Conservation (phyloP, 2,797 vertebrate species). For the Holocentrus rufus region DNA sequence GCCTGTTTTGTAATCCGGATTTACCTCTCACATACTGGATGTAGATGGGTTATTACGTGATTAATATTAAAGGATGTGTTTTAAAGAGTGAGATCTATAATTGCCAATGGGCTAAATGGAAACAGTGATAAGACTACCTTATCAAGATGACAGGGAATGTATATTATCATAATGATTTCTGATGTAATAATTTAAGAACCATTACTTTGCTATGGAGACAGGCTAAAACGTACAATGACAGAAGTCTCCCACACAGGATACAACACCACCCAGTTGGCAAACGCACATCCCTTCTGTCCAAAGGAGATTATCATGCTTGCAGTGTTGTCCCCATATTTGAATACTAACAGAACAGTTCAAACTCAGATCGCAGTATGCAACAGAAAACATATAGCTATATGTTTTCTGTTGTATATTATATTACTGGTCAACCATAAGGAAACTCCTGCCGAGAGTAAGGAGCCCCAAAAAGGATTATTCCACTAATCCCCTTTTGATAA, state of each 20-base stretch:
- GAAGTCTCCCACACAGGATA: background rate
- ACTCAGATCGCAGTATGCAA: background rate
- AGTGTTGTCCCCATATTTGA: too few relatives aligned
- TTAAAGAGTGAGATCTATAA: background rate
- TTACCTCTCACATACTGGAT: conserved; percentile 8
- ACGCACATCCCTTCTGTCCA: background rate
- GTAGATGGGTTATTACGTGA: conserved; percentile 19
- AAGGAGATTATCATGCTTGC: background rate
- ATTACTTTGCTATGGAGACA: background rate
- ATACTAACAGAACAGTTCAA: background rate
- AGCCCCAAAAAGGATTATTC: too few relatives aligned
- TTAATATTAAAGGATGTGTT: background rate
- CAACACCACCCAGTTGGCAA: background rate
- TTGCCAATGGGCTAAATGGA: background rate
- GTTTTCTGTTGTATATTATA: too few relatives aligned
- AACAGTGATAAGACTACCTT: background rate
- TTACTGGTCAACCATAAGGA: too few relatives aligned
- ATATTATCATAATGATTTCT: background rate
- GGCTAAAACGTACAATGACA: background rate
- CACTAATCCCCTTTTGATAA: too few relatives aligned
- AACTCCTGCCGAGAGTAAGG: too few relatives aligned
- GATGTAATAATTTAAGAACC: background rate
- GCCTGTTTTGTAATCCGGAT: conserved; percentile 45
- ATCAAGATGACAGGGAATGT: too few relatives aligned
- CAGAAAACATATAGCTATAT: too few relatives aligned